These are phyloP conservation scores for Umimayanthus chanpuru DNA, from an alignment of 92 coral and sea anemone genomes.

Conservation along the genomic window DNA sequence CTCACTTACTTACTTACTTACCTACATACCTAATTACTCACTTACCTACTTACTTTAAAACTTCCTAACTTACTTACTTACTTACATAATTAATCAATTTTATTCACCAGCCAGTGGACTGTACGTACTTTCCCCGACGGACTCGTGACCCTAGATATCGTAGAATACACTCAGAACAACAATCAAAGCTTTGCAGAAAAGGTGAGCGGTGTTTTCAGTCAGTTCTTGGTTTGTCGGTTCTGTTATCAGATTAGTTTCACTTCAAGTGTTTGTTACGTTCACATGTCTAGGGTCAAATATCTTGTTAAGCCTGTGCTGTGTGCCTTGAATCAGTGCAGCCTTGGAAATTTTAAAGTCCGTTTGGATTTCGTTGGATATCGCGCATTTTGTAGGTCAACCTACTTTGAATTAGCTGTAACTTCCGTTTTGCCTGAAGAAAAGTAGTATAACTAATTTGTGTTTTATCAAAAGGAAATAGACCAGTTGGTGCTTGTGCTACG, in stretches of 20 bases:
- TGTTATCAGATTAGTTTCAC: not conserved
- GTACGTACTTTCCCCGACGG: constrained; percentile 66
- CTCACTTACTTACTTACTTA: too few relatives aligned
- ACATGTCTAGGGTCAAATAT: not conserved
- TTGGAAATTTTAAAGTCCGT: too few relatives aligned
- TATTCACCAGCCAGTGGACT: constrained; percentile 58
- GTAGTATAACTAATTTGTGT: not conserved
- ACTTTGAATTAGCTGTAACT: not conserved
- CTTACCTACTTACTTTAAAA: too few relatives aligned
- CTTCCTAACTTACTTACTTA: too few relatives aligned
- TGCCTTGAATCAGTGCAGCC: too few relatives aligned
- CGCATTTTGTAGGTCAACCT: not conserved
- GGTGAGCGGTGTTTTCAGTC: not conserved
- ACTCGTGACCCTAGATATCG: constrained; percentile 58
- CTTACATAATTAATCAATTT: too few relatives aligned
- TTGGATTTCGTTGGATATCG: not conserved
- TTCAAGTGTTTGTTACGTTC: not conserved
- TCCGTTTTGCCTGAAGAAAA: not conserved
- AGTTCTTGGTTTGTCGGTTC: not conserved
- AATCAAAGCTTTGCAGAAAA: constrained; percentile 15
- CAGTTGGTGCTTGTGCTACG: constrained; percentile 37
- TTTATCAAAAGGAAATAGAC: constrained; percentile 36
- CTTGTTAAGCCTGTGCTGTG: too few relatives aligned
- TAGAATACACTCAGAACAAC: constrained; percentile 25
- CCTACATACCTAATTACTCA: too few relatives aligned